Conservation (phyloP, 2,113 vertebrate genomes). For the Bungarus multicinctus region DNA sequence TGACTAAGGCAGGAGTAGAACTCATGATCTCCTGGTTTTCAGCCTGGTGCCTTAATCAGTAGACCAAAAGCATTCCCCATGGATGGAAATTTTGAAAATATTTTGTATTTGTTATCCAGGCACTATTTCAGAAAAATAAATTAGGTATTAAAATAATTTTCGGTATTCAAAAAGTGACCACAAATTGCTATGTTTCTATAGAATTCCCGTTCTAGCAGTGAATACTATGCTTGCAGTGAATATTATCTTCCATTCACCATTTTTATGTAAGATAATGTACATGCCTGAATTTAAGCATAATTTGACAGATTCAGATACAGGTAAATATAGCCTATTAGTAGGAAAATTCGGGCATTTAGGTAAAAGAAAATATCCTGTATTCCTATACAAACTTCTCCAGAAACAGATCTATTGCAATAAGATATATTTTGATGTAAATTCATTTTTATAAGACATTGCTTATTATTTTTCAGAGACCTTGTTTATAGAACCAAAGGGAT, state of each 20-base stretch:
- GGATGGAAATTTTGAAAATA: not conserved
- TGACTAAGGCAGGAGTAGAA: not conserved
- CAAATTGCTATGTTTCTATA: not conserved
- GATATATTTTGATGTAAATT: not conserved
- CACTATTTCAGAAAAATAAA: not conserved
- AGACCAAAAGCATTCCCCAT: not conserved
- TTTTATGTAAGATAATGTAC: not conserved
- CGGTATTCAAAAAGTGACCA: not conserved
- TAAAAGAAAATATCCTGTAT: not conserved
- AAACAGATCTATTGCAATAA: not conserved
- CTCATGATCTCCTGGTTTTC: not conserved
- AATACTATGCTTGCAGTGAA: not conserved
- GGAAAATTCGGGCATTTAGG: not conserved
- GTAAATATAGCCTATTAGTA: not conserved
- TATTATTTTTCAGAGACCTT: not conserved
- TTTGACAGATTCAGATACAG: not conserved
- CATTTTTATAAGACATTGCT: not conserved
- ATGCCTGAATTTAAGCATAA: not conserved
- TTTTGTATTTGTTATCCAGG: not conserved
- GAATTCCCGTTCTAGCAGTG: not conserved
- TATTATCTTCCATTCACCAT: not conserved
- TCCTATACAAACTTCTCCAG: not conserved
- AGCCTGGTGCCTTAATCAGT: not conserved
- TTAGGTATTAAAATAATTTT: not conserved
- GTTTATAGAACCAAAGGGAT: not conserved